A percentile compares a stretch with the other conserved stretches of the same genome.
Conservation (phyloP, 2,113 vertebrate genomes). For the Galbula dea region DNA sequence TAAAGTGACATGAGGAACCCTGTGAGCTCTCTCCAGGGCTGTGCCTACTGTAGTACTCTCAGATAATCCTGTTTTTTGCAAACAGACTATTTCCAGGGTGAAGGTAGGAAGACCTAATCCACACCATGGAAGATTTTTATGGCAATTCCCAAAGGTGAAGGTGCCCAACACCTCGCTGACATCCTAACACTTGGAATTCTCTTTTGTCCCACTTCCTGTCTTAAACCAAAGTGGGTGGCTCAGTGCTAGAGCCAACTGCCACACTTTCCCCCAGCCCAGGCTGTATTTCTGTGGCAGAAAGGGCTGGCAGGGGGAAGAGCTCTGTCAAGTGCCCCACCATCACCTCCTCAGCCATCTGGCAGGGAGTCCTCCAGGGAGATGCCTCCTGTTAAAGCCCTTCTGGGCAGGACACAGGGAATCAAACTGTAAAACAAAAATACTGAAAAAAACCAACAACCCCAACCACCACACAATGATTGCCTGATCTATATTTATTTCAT, state of each 20-base stretch:
- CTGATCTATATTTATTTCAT: slow-evolving; percentile 71
- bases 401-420: not conserved
- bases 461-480: not conserved
- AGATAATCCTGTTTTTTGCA: rapidly evolving
- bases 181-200: not conserved
- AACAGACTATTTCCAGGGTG: not conserved
- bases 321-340: not conserved
- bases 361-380: not conserved
- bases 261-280: not conserved
- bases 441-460: not conserved
- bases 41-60: not conserved
- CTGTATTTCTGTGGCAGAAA: not conserved
- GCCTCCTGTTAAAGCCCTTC: not conserved
- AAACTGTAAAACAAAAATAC: slow-evolving; percentile 44
- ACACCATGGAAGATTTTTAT: rapidly evolving
- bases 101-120: not conserved
- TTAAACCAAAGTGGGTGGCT: not conserved
- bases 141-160: not conserved
- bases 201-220: not conserved
- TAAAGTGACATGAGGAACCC: not conserved
- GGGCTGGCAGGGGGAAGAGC: not conserved
- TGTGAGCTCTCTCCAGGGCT: not conserved
- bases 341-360: not conserved
- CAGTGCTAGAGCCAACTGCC: not conserved
- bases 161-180: rapidly evolving